Conservation (phyloP, 2,113 vertebrate genomes). For the Amblyopsis rosae region DNA sequence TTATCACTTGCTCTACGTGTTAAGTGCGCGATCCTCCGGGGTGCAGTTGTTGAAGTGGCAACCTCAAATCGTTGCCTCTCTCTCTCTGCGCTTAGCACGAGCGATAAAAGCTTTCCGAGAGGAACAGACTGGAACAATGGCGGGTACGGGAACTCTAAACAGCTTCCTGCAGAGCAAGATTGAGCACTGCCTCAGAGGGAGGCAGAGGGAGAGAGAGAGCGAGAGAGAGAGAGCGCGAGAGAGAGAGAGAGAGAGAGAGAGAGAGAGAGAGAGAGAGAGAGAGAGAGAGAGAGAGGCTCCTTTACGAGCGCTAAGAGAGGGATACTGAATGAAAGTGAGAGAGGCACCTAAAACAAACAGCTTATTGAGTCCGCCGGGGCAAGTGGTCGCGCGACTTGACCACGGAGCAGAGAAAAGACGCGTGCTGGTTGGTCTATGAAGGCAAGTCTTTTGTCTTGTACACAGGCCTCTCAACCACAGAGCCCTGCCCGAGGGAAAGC, state of each 20-base stretch:
- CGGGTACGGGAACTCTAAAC: slow-evolving; percentile 56
- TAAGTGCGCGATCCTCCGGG: slow-evolving; percentile 57
- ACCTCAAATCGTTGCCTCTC: slow-evolving; percentile 63
- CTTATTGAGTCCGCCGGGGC: slow-evolving; percentile 59
- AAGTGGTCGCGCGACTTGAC: slow-evolving; percentile 47
- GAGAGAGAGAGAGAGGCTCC: slow-evolving; percentile 14
- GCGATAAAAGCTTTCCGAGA: slow-evolving; percentile 66
- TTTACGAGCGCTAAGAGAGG: slow-evolving; percentile 43
- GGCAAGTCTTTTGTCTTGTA: slow-evolving; percentile 54
- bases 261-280: slow-evolving; percentile 38
- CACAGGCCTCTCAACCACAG: slow-evolving; percentile 47
- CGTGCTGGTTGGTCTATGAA: slow-evolving; percentile 49
- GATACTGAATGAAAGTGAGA: slow-evolving; percentile 54
- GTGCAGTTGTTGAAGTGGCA: slow-evolving; percentile 55
- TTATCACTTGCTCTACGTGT: slow-evolving; percentile 66
- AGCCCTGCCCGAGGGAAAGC: slow-evolving; percentile 46
- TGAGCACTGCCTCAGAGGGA: slow-evolving; percentile 49
- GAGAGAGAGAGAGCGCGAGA: slow-evolving; percentile 41
- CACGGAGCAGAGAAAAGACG: slow-evolving; percentile 52
- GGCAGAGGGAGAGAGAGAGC: slow-evolving; percentile 31
- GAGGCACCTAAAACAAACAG: slow-evolving; percentile 62
- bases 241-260: slow-evolving; percentile 20
- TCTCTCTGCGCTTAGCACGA: slow-evolving; percentile 56
- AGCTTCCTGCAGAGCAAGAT: slow-evolving; percentile 70
- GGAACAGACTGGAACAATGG: slow-evolving; percentile 69